Conservation (phyloP, 2,113 vertebrate genomes). For the Canis aureus region DNA sequence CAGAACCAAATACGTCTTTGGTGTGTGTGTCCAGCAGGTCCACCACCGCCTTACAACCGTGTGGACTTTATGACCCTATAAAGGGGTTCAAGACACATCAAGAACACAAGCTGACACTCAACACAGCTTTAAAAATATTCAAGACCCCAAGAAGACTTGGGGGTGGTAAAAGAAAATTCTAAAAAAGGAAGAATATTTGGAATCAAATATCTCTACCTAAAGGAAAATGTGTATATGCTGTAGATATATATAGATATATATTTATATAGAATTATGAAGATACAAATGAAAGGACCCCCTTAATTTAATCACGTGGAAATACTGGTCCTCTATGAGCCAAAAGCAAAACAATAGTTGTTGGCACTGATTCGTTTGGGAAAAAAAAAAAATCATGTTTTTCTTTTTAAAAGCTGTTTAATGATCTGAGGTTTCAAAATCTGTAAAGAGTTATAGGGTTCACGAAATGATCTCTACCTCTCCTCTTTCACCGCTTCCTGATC, state of each 20-base stretch:
- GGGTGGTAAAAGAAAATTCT: neutral
- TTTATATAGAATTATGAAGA: slow-evolving; percentile 22
- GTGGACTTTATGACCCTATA: neutral
- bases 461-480: neutral
- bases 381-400: neutral
- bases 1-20: slow-evolving; percentile 79
- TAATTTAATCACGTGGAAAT: neutral
- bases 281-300: neutral
- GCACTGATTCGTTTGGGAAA: slow-evolving; percentile 52
- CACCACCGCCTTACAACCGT: neutral
- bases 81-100: slow-evolving; percentile 1
- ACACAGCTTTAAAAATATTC: slow-evolving; percentile 25
- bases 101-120: slow-evolving; percentile 39
- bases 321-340: neutral
- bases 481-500: neutral
- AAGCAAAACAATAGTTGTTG: slow-evolving; percentile 38
- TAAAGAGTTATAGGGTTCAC: neutral
- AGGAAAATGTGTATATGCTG: slow-evolving; percentile 36
- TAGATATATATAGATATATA: slow-evolving; percentile 31
- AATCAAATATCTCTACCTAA: slow-evolving; percentile 61
- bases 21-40: slow-evolving; percentile 66
- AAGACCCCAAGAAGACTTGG: neutral
- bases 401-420: slow-evolving; percentile 26
- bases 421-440: neutral
- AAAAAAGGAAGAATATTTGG: slow-evolving; percentile 50